Evolutionary conservation across 2,113 vertebrate species (phyloP).

Genomic region (Prionailurus bengalensis): DNA sequence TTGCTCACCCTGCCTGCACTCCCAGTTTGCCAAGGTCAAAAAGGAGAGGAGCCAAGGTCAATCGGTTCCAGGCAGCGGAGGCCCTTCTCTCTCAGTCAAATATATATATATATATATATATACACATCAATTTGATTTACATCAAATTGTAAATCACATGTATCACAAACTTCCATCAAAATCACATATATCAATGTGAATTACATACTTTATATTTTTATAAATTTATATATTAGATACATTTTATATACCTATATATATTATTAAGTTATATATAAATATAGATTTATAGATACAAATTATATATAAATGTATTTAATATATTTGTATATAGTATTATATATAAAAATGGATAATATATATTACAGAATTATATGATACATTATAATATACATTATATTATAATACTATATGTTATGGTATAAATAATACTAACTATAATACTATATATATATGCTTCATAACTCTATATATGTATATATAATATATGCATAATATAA

Average conservation of each 20-base stretch:
- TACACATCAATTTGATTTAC: too few species aligned
- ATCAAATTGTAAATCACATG: too few species aligned
- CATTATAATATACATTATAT: not conserved
- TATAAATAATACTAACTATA: not conserved
- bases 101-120: not conserved
- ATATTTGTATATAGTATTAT: not conserved
- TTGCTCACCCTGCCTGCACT: not conserved
- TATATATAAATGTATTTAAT: not conserved
- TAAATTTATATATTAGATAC: not conserved
- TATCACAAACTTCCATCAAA: too few species aligned
- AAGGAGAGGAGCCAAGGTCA: not conserved
- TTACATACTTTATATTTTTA: not conserved
- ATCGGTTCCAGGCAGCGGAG: not conserved
- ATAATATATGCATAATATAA: too few species aligned
- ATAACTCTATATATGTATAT: not conserved
- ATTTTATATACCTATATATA: not conserved
- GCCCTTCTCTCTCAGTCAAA: not conserved
- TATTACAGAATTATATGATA: not conserved
- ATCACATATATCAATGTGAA: too few species aligned
- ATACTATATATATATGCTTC: not conserved
- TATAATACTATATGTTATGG: not conserved
- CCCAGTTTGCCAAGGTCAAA: not conserved
- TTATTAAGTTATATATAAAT: not conserved
- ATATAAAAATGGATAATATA: not conserved
- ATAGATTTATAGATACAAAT: not conserved